These are phyloP conservation scores for Cryptus viduatorius DNA, from an alignment of 2,888 invertebrate species.

Conservation along the genomic window DNA sequence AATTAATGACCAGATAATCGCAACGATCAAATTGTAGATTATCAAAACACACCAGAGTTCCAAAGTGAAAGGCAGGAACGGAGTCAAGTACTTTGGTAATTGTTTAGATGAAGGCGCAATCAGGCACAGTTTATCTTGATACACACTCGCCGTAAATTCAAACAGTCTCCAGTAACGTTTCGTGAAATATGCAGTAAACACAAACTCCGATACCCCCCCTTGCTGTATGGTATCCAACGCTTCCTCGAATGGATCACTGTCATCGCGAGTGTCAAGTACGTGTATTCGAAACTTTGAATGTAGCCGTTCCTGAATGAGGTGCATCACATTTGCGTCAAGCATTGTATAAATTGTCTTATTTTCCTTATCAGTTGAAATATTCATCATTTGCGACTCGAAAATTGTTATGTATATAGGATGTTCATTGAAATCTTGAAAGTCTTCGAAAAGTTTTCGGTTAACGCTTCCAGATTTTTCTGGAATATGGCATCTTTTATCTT, in stretches of 20 bases:
- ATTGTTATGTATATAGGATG: conserved; percentile 54
- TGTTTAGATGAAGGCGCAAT: conserved; percentile 69
- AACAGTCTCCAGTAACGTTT: conserved; percentile 67
- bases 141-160: conserved; percentile 70
- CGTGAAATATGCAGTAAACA: conserved; percentile 72
- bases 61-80: conserved; percentile 71
- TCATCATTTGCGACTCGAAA: conserved; percentile 71
- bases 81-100: conserved; percentile 74
- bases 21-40: conserved; percentile 69
- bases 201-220: conserved; percentile 64
- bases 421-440: neutral
- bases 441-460: neutral
- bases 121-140: conserved; percentile 75
- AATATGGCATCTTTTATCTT: neutral
- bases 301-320: conserved; percentile 67
- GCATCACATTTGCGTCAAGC: conserved; percentile 71
- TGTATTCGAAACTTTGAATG: conserved; percentile 67
- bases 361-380: conserved; percentile 38
- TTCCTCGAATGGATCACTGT: conserved; percentile 72
- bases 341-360: conserved; percentile 38
- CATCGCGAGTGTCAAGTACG: conserved; percentile 16
- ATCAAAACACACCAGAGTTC: conserved; percentile 72
- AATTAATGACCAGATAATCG: conserved; percentile 71
- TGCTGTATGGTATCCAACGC: conserved; percentile 65
- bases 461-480: too few relatives aligned